A percentile compares a stretch with the other conserved stretches of the same genome.
Evolutionary conservation across 2,888 invertebrate genomes (phyloP).

Genomic region (Disparrhopalites patrizii): DNA sequence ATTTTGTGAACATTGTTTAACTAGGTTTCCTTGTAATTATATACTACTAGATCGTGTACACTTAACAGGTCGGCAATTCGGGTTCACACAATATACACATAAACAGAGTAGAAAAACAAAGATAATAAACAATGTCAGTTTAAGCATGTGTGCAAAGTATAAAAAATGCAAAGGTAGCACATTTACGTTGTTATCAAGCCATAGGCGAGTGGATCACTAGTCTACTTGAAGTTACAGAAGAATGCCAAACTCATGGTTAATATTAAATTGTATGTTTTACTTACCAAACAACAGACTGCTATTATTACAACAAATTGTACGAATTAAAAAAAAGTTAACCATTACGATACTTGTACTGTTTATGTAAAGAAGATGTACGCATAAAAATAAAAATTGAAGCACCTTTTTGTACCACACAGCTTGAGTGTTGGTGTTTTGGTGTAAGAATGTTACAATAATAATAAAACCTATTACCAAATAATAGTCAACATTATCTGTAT

Average conservation of each 20-base stretch:
- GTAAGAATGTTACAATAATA: neutral
- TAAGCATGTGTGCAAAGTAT: no score
- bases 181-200: neutral
- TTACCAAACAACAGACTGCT: neutral
- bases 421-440: neutral
- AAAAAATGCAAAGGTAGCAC: no score
- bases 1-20: no score
- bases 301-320: neutral
- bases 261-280: neutral
- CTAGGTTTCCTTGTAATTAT: no score
- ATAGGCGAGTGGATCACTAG: constrained; percentile 5
- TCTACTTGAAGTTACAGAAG: neutral
- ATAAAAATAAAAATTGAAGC: neutral
- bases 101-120: no score
- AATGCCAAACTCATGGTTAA: neutral
- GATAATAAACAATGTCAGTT: no score
- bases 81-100: no score
- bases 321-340: neutral
- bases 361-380: neutral
- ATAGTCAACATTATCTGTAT: neutral
- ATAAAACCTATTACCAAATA: neutral
- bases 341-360: neutral
- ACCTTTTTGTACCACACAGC: neutral
- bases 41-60: no score
- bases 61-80: no score